Conservation (phyloP, 2,888 invertebrate species). For the Aphidoletes aphidimyza region DNA sequence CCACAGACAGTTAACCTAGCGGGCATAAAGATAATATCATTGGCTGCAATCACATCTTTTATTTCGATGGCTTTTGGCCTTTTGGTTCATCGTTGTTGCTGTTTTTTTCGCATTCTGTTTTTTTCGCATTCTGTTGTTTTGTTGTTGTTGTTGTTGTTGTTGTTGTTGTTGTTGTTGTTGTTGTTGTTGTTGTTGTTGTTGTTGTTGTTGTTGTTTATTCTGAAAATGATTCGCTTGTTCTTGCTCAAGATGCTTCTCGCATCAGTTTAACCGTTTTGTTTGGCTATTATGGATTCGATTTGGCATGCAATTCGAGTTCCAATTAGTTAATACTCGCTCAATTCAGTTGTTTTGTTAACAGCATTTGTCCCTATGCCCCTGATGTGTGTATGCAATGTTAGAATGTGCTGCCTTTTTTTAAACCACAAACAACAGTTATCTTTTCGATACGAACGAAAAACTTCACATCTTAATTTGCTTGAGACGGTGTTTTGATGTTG, state of each 20-base stretch:
- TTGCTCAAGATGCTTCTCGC: no score
- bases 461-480: no score
- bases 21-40: not conserved
- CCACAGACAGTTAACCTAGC: not conserved
- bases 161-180: not conserved
- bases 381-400: no score
- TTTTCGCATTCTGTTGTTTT: not conserved
- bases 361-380: no score
- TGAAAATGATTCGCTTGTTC: not conserved
- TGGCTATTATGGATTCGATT: no score
- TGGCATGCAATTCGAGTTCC: not conserved
- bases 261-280: no score
- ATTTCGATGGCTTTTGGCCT: no score
- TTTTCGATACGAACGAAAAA: no score
- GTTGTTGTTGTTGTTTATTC: not conserved
- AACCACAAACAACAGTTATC: no score
- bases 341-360: not conserved
- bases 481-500: no score
- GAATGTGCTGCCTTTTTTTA: no score
- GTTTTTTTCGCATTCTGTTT: no score
- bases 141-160: not conserved
- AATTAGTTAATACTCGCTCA: not conserved
- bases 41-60: not conserved
- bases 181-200: not conserved
- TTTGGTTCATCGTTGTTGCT: not conserved